phyloP scores from a whole-genome alignment of 2,113 vertebrate species.

The Petromus typicus region DNA sequence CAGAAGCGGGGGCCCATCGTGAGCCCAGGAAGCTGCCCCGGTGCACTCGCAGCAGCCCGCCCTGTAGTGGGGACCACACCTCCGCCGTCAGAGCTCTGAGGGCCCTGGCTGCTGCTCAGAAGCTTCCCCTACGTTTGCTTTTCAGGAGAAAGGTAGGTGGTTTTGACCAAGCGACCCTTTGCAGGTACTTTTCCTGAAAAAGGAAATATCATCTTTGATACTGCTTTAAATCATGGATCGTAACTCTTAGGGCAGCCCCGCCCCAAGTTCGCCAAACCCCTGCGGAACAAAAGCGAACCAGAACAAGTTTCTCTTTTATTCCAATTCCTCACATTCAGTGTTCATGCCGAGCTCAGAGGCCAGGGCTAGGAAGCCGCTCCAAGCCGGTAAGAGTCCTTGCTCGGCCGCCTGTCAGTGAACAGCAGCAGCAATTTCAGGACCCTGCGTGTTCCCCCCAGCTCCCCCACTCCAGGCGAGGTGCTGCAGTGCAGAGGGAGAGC shows the following conservation, averaged over 20 bases:
- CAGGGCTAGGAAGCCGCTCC: not conserved
- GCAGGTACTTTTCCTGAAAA: conserved; percentile 38
- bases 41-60: no score
- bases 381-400: not conserved
- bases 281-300: not conserved
- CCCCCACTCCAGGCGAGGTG: not conserved
- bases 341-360: not conserved
- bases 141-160: conserved; percentile 18
- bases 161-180: conserved; percentile 5
- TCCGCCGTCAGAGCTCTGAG: not conserved
- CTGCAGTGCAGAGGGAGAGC: fast-evolving
- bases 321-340: not conserved
- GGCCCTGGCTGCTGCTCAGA: not conserved
- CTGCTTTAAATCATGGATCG: not conserved
- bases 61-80: no score
- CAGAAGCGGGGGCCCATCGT: not conserved
- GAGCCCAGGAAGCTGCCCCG: not conserved
- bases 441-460: not conserved
- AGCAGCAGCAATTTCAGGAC: not conserved
- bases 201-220: not conserved
- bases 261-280: not conserved
- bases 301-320: not conserved
- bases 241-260: no score
- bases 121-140: not conserved
- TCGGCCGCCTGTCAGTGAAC: not conserved